These are phyloP conservation scores for Drosophila seclusa DNA, from an alignment of 2,888 invertebrate genomes.

Conservation along the genomic window DNA sequence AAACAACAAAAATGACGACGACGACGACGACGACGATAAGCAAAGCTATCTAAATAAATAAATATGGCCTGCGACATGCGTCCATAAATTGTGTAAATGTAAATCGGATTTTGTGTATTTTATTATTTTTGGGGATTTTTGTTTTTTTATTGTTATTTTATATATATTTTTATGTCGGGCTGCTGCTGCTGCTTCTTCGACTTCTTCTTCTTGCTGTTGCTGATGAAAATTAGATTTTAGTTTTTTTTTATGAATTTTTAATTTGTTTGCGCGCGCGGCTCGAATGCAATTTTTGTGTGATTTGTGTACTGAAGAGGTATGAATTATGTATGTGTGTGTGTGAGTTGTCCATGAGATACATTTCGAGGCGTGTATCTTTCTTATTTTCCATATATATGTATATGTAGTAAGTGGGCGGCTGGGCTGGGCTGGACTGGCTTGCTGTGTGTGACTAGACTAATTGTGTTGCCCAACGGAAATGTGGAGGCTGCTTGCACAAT, in stretches of 20 bases:
- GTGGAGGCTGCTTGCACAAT: constrained; percentile 53
- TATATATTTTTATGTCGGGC: constrained; percentile 14
- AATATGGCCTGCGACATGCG: constrained; percentile 52
- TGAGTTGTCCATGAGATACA: constrained; percentile 20
- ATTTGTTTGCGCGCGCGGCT: constrained; percentile 46
- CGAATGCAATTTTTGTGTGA: constrained; percentile 54
- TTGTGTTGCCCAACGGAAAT: constrained; percentile 61
- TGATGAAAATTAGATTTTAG: constrained; percentile 43
- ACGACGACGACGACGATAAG: constrained; percentile 28
- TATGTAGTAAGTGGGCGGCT: constrained; percentile 1
- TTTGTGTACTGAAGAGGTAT: constrained; percentile 48
- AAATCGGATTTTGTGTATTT: constrained; percentile 52
- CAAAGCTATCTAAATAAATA: constrained; percentile 66
- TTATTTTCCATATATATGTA: neutral
- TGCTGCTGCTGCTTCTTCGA: neutral
- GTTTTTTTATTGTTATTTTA: constrained; percentile 26
- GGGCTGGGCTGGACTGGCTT: constrained; percentile 9
- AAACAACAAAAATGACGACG: constrained; percentile 22
- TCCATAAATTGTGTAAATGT: constrained; percentile 75
- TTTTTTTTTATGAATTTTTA: constrained; percentile 74
- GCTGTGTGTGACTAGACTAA: constrained; percentile 59
- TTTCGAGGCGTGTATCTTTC: constrained; percentile 21
- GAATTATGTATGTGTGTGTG: constrained; percentile 5
- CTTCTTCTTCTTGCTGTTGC: neutral
- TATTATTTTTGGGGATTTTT: constrained; percentile 28